Percentiles rank a stretch among this genome's conserved stretches.
phyloP scores from a whole-genome alignment of 2,113 vertebrate genomes.

The Leucopsar rothschildi region DNA sequence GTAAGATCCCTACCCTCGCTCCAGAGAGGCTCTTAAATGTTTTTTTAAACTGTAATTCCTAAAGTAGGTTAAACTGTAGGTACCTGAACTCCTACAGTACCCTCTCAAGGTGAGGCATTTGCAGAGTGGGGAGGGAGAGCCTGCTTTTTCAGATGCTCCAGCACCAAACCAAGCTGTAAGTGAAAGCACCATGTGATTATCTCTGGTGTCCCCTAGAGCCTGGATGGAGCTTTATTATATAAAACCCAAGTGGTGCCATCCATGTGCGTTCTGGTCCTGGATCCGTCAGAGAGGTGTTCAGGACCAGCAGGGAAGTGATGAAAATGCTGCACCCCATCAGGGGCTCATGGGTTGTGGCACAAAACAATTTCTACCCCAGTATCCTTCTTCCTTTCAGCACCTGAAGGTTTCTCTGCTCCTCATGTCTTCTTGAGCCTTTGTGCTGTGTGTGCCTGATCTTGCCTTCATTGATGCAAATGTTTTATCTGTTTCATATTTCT shows the following conservation, averaged over 20 bases:
- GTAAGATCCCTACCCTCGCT: not conserved
- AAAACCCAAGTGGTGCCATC: accelerated
- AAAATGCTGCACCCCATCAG: not conserved
- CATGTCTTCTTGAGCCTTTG: not conserved
- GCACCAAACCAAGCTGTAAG: not conserved
- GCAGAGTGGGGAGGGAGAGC: not conserved
- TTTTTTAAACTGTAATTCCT: slow-evolving; percentile 23
- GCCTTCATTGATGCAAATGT: not conserved
- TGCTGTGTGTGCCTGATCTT: not conserved
- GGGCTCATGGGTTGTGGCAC: not conserved
- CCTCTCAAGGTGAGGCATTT: not conserved
- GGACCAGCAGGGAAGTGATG: not conserved
- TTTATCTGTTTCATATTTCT: not conserved
- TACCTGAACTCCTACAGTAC: not conserved
- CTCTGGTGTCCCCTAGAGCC: not conserved
- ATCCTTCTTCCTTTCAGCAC: not conserved
- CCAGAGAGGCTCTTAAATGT: not conserved
- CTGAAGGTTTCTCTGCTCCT: not conserved
- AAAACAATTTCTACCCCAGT: not conserved
- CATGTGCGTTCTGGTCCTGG: not conserved
- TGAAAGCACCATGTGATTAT: not conserved
- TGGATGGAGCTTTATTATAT: not conserved
- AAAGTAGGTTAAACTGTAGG: not conserved
- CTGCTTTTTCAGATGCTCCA: not conserved
- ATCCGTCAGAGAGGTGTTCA: not conserved